Conservation (phyloP, 2,888 invertebrate genomes). For the Protodeltote pygarga region DNA sequence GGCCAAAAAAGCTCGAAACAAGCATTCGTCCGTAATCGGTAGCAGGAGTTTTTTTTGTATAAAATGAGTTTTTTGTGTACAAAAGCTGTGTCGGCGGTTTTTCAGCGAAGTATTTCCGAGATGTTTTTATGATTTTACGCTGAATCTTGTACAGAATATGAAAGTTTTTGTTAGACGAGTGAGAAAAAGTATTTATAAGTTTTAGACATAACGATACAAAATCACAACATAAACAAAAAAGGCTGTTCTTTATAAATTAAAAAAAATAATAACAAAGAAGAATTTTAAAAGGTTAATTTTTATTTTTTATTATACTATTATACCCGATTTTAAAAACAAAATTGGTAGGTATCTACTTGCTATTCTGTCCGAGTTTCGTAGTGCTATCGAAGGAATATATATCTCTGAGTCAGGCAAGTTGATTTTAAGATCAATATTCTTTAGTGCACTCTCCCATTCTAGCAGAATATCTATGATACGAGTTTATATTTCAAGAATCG, state of each 20-base stretch:
- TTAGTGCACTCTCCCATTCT: too few species aligned
- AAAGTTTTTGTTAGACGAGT: too few species aligned
- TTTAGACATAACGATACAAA: too few species aligned
- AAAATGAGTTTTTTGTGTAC: conserved; percentile 43
- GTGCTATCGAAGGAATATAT: neutral
- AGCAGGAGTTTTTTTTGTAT: conserved; percentile 37
- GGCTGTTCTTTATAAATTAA: too few species aligned
- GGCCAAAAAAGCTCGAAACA: conserved; percentile 34
- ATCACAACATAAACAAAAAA: too few species aligned
- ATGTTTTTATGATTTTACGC: conserved; percentile 27
- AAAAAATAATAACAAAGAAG: too few species aligned
- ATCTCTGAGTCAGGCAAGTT: neutral
- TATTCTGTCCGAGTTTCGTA: conserved; percentile 26
- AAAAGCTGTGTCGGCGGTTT: conserved; percentile 40
- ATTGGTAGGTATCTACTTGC: conserved; percentile 16
- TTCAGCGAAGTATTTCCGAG: conserved; percentile 16
- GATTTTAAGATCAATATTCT: conserved; percentile 2
- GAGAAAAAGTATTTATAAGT: too few species aligned
- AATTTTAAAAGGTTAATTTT: too few species aligned
- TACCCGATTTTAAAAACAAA: too few species aligned
- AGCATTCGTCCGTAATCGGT: conserved; percentile 24
- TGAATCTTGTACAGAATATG: neutral
- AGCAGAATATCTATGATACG: too few species aligned
- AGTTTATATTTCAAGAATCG: too few species aligned
- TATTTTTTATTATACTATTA: too few species aligned